phyloP scores from a whole-genome alignment of 2,888 invertebrate genomes.

The Ochropleura leucogaster region DNA sequence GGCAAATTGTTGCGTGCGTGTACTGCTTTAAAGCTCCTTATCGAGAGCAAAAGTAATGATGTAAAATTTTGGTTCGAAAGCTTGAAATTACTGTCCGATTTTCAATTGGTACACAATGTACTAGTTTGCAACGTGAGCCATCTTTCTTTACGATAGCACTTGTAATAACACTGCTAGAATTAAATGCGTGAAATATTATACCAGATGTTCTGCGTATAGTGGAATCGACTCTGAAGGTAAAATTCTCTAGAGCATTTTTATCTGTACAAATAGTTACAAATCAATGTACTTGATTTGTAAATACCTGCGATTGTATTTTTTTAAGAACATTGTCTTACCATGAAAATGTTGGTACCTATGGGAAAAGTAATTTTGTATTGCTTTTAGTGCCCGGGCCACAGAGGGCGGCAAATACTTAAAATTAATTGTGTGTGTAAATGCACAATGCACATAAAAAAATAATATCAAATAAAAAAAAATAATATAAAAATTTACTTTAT shows the following conservation, averaged over 20 bases:
- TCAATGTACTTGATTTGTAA: constrained; percentile 17
- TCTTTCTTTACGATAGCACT: constrained; percentile 33
- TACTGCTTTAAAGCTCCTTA: background rate
- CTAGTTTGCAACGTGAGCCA: constrained; percentile 7
- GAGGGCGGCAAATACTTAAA: too few relatives aligned
- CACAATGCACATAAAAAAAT: too few relatives aligned
- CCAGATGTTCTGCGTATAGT: constrained; percentile 42
- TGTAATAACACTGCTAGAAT: constrained; percentile 34
- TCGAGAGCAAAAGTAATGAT: background rate
- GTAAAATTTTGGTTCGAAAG: constrained; percentile 6
- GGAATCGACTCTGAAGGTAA: constrained; percentile 25
- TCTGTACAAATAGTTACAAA: constrained; percentile 7
- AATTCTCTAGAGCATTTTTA: constrained; percentile 15
- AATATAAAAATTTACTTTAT: too few relatives aligned
- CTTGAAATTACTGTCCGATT: constrained; percentile 6
- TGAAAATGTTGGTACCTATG: background rate
- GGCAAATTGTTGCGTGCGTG: too few relatives aligned
- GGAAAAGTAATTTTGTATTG: background rate
- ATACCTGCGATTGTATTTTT: constrained; percentile 4
- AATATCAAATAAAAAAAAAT: too few relatives aligned
- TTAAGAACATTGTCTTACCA: background rate
- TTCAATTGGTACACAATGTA: constrained; percentile 19
- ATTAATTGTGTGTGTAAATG: too few relatives aligned
- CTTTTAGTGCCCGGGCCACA: too few relatives aligned
- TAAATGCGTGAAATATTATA: constrained; percentile 48